Base-by-base conservation (phyloP, 1,140 invertebrate species). In the Drosophila suzukii region DNA sequence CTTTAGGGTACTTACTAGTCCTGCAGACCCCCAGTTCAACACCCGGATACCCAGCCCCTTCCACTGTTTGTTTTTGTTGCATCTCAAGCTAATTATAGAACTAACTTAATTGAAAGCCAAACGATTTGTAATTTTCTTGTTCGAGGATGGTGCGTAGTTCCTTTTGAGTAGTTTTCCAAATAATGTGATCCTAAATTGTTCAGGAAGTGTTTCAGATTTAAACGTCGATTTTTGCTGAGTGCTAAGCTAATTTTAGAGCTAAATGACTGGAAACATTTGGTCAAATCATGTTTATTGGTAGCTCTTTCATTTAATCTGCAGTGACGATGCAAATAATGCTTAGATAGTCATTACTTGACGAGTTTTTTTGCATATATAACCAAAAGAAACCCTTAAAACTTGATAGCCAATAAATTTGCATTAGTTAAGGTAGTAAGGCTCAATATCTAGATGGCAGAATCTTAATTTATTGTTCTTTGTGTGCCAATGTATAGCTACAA, bases 41-140 rank as follows among this genome's bases (percentile, higher is more conserved):
- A 13, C 39, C 11, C 46, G 13, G 12, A 43, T 47, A 20, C 46
- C 43, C 34, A 36, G 20, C 34, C 15, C 60, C 38, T 34, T 72
- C 49, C 57, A 53, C 54, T 63, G 70, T 72, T 80, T 57, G 51
- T 73, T 84, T 77, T 51, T 81, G 80, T 76, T 68, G 47, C 76
- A 88, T 88, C 75, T 86, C 82, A 88, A 60, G 63, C 71, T 86
- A 79, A 82, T 88, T 88, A 76, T 86, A 86, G 79, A 82, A 47
- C 43, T 88, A 86, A 88, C 62, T 88, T 88, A 66, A 82, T 67
- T 49, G 58, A 63, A 63, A 75, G 59, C 47, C 51, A 38, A 70
- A 54, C 49, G 59, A 51, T 60, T 39, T 70, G 11, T 24, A 11
- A 43, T 24, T 54, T 56, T 39, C 2, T 62, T 32, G 20, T 54